A percentile compares a stretch with the other conserved stretches of the same genome.
These are phyloP conservation scores for Vidua chalybeata DNA, from an alignment of 2,113 vertebrate genomes.

Conservation along the genomic window DNA sequence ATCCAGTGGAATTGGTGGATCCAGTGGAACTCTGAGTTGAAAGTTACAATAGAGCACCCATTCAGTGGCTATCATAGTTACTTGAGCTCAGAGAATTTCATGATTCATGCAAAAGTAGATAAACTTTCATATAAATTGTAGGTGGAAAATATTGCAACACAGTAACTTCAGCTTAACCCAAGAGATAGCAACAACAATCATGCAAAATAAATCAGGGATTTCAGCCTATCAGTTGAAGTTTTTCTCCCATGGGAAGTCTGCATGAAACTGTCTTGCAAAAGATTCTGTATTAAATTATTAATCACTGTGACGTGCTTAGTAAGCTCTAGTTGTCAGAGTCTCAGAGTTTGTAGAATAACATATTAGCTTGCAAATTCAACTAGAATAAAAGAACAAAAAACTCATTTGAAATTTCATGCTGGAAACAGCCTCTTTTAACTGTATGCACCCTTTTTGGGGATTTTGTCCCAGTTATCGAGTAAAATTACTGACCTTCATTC, in stretches of 20 bases:
- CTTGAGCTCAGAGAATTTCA: background rate
- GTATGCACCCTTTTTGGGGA: fast-evolving
- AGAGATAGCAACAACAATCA: background rate
- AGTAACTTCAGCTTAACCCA: background rate
- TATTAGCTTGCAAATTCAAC: background rate
- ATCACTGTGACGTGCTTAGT: background rate
- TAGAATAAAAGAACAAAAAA: background rate
- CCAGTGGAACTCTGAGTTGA: background rate
- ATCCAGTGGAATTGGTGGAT: background rate
- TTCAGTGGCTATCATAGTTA: background rate
- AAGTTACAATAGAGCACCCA: background rate
- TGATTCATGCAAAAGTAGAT: background rate
- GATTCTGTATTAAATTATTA: background rate
- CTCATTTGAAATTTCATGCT: background rate
- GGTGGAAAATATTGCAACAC: background rate
- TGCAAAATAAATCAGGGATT: background rate
- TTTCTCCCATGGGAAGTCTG: background rate
- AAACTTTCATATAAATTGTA: background rate
- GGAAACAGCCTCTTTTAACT: background rate
- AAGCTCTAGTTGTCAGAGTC: background rate
- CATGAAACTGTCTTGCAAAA: background rate
- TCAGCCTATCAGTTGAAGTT: background rate
- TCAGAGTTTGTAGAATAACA: background rate
- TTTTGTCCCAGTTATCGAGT: background rate
- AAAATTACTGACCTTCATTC: background rate